Evolutionary conservation across 2,797 vertebrate species (phyloP).

Genomic region (Lagocephalus sceleratus): DNA sequence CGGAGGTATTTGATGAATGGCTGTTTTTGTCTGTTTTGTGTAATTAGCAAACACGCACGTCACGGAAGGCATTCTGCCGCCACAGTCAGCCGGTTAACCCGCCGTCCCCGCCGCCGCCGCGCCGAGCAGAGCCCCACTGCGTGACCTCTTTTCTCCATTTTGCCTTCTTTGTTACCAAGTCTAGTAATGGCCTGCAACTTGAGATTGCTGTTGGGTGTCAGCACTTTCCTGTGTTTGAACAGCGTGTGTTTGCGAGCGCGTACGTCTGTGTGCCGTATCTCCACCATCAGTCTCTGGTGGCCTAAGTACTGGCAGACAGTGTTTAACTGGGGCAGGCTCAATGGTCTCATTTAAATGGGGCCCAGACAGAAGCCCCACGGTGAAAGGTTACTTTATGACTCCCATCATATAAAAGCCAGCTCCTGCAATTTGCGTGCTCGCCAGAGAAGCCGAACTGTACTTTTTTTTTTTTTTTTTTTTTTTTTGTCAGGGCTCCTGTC

Average conservation of each 20-base stretch:
- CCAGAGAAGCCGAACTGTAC: conserved; percentile 32
- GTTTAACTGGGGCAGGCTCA: conserved; percentile 77
- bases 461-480: no score
- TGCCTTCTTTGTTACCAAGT: conserved; percentile 53
- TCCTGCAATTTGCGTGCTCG: conserved; percentile 38
- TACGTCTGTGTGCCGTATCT: conserved; percentile 67
- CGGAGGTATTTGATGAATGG: conserved; percentile 31
- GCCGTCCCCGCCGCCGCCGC: conserved; percentile 5
- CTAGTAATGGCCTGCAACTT: conserved; percentile 61
- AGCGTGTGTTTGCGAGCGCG: conserved; percentile 35
- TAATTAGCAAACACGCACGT: conserved; percentile 1
- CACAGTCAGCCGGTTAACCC: conserved; percentile 10
- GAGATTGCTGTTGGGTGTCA: conserved; percentile 67
- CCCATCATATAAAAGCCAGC: conserved; percentile 57
- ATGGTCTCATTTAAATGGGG: conserved; percentile 76
- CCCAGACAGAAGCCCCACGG: conserved; percentile 69
- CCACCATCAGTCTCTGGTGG: conserved; percentile 66
- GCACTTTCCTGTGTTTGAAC: conserved; percentile 67
- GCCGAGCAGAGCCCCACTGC: conserved; percentile 20
- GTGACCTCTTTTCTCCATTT: conserved; percentile 59
- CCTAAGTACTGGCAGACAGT: conserved; percentile 66
- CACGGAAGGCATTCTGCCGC: conserved; percentile 19
- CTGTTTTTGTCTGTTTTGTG: conserved; percentile 31
- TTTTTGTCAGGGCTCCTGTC: conserved; percentile 25
- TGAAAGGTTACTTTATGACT: conserved; percentile 68